Base-by-base conservation (phyloP, 2,797 vertebrate species). In the Protosalanx chinensis region DNA sequence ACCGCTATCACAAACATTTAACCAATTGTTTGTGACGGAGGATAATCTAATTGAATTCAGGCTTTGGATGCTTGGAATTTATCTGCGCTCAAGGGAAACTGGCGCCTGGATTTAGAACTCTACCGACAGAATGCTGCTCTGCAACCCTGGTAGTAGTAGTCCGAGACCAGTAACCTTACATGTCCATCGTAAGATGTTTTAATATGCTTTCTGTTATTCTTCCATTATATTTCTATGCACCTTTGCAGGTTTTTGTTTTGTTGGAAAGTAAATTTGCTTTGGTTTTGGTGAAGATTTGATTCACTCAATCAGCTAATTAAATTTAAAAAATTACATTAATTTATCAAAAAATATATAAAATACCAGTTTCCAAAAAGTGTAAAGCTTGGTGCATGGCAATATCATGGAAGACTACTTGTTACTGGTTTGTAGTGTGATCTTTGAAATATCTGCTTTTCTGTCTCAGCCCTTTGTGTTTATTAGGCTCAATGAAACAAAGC, bases 11-110 rank as follows among this genome's bases (percentile, higher is more conserved):
- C 92, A 90, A 92, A 93, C 92, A 91, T 82, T 87, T 90, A 78
- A 90, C 89, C 93, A 93, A 85, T 75, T 90, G 92, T 93, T 92
- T 93, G 91, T 89, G 76, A 85, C 79, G 70, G 85, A 83, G 86
- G 84, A 72, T 53, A 13, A n/a, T 80, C 16, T 20, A 60, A 41
- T 70, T 35, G 51, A 18, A 30, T 66, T 70, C 37, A 68, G 41
- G 68, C 81, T 41, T 76, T 77, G 6, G 29, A 37, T 76, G 78
- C 74, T 86, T 78, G 81, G 79, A 80, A 77, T 76, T 82, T 70
- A 82, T 62, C 70, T 81, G 5, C 67, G 69, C 58, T 32, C 58
- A 60, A 53, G 64, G 73, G 77, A 66, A 72, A 15, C 74, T 75
- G 71, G 64, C 58, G 1, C 66, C 37, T 27, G 74, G 33, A 16